Percentiles rank a stretch among this genome's conserved stretches.
These are phyloP conservation scores for Ursus arctos DNA, from an alignment of 2,113 vertebrate genomes.

Conservation along the genomic window DNA sequence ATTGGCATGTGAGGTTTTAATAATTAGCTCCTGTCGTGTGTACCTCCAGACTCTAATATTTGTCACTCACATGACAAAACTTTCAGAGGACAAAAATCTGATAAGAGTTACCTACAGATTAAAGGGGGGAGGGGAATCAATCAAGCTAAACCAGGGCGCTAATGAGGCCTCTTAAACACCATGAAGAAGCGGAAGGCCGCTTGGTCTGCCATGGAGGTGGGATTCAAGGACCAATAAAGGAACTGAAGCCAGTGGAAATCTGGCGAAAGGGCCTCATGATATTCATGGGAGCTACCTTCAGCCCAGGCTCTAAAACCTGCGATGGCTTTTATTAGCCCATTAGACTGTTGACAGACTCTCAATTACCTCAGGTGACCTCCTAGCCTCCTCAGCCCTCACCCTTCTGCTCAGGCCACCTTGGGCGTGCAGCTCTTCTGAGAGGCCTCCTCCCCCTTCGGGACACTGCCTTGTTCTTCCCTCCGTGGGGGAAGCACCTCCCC, in stretches of 20 bases:
- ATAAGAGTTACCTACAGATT: background rate
- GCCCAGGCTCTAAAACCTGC: background rate
- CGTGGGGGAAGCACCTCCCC: background rate
- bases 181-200: background rate
- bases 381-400: background rate
- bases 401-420: background rate
- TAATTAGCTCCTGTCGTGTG: background rate
- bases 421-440: background rate
- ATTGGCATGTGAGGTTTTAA: background rate
- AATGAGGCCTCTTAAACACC: background rate
- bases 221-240: background rate
- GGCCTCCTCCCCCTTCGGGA: background rate
- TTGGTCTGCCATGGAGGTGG: background rate
- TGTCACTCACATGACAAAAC: background rate
- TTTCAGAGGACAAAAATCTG: background rate
- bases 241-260: background rate
- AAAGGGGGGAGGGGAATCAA: background rate
- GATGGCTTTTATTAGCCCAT: background rate
- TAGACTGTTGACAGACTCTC: no score
- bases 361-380: background rate
- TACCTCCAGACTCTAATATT: background rate
- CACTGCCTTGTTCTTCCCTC: background rate
- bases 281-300: background rate
- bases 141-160: background rate
- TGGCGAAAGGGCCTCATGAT: background rate